Evolutionary conservation across 2,113 vertebrate species (phyloP), one percentile per base, ranked within the genome.

Genomic region (Lepus timidus): DNA sequence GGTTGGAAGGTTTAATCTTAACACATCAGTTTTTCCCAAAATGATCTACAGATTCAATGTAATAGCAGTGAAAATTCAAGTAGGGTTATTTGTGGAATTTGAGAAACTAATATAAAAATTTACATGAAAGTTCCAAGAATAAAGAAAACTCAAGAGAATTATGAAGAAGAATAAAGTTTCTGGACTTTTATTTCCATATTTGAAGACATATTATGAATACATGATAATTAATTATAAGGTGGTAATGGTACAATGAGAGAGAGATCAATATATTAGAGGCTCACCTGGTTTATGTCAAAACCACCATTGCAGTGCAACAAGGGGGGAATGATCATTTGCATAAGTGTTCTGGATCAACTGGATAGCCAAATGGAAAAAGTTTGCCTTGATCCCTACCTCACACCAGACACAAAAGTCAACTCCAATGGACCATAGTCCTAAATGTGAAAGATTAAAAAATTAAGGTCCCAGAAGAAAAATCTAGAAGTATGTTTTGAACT

Each of bases 91-190:
- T 33, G 78, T 83, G n/a, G 31, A 88, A 91, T 70, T 36, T 61
- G 4, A 36, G 1, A 83, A 76, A 9, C 27, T 91, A 87, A 17
- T 52, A 4, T 25, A 87, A 62, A 83, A 27, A 62, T 83, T 81
- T 92, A 92, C 22, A 70, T 70, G n/a, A 27, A 87, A 44, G 22
- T 51, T 62, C 20, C 33, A 71, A 78, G 27, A 51, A 76, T 92
- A 12, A 76, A 70, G 79, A 87, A 87, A 95, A 88, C 51, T 62
- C 11, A 83, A 92, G 31, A 71, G 4, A 78, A 71, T 88, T 88
- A 52, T 78, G 52, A 84, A 71, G 19, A 51, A 71, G 27, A 88
- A 44, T 44, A 91, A 74, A 6, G 31, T 84, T 76, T 92, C 23
- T 22, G 23, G 19, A 70, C 25, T 70, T 83, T 44, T n/a, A 33